A percentile compares a stretch with the other conserved stretches of the same genome.
Conservation (phyloP, 2,113 vertebrate genomes). For the Sceloporus tristichus region DNA sequence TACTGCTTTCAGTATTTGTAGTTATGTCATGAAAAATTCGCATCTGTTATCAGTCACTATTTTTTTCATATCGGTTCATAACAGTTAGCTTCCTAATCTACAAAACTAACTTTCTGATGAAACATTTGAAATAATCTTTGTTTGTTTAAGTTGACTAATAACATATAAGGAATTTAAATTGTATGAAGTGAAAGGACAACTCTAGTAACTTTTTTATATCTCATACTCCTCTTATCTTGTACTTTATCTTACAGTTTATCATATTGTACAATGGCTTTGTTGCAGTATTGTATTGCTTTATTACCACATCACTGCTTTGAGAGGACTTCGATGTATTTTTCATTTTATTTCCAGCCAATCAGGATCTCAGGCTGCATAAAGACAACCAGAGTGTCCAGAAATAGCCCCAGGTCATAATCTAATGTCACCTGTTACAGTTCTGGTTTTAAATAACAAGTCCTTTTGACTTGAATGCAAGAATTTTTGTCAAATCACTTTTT, state of each 20-base stretch:
- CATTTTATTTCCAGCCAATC: background rate
- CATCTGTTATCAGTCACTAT: background rate
- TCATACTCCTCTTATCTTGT: background rate
- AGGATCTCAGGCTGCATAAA: background rate
- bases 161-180: background rate
- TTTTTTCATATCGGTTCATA: background rate
- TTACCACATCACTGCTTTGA: background rate
- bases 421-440: background rate
- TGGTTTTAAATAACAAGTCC: background rate
- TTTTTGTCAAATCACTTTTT: constrained; percentile 54
- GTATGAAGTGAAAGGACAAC: background rate
- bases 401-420: background rate
- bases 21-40: background rate
- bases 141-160: background rate
- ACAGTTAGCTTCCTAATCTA: background rate
- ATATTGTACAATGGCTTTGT: background rate
- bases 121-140: background rate
- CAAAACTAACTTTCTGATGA: background rate
- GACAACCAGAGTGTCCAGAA: no score
- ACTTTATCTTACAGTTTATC: no score
- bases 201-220: background rate
- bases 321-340: no score
- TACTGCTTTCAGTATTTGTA: background rate
- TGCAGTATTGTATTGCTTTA: background rate
- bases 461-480: background rate